Base-by-base conservation (phyloP, 1,140 invertebrate species). In the Tribolium madens region DNA sequence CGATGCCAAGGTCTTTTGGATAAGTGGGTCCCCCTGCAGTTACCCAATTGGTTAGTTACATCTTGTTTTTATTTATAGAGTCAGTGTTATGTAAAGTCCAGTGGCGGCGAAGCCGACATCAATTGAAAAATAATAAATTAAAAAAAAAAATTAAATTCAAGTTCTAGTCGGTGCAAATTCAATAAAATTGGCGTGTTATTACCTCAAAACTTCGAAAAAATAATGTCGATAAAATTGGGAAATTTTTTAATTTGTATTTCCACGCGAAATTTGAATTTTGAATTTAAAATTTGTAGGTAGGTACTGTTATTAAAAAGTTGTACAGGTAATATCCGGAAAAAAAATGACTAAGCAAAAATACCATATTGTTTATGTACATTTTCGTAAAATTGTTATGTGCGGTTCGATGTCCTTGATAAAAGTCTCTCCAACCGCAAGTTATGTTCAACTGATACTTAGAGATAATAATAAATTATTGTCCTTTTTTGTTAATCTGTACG, bases 41-140 rank as follows among this genome's bases (percentile, higher is more conserved):
- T 64, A 64, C 57, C 57, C 57, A 64, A 31, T 64, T 64, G 57
- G 52, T 9, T 9, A 10, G 52, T 57, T 57, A 17, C 52, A 57
- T 26, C 52, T 21, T 42, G 36, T 42, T 18, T 57, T 57, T 57
- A 57, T 57, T 57, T 21, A 31, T 57, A 57, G 52, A 10, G n/a
- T n/a, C n/a, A 57, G 17, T 57, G 52, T 57, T 57, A 10, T 17
- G 52, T 57, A 57, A 57, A 6, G 14, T 57, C 6, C 50, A 57
- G 52, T 57, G 52, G 52, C 17, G 52, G 52, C 52, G 52, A 7
- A 26, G 1, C 18, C 10, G 15, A 12, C 1, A 14, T 3, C 5
- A 17, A 12, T 7, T 14, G 3, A 15, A 14, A 7, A 13, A 5
- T 47, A 47, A 47, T 31, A 31, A 31, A 31, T 31, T 3, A 6